Conservation (phyloP, 2,113 vertebrate genomes). For the Trogon surrucura region DNA sequence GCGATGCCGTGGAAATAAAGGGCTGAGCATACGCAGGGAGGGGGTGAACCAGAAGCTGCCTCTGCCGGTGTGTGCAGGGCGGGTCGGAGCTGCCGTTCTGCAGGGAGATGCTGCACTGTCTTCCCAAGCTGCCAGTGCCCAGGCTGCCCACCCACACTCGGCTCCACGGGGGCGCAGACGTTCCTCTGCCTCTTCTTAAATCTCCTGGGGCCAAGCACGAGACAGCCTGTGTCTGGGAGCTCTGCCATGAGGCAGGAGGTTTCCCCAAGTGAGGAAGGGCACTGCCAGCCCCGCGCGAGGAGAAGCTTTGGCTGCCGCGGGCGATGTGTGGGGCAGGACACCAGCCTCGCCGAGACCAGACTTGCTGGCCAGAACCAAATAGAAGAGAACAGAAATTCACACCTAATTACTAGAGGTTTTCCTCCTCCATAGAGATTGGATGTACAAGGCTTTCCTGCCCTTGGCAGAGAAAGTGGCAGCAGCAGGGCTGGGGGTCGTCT, state of each 20-base stretch:
- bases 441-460: accelerated
- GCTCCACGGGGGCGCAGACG: neutral
- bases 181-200: neutral
- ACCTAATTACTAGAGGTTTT: neutral
- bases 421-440: neutral
- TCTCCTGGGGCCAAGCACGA: neutral
- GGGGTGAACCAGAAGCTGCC: neutral
- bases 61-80: neutral
- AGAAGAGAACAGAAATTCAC: neutral
- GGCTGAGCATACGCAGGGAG: neutral
- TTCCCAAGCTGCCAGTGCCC: neutral
- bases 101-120: neutral
- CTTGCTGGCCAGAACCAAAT: neutral
- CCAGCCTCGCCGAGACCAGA: accelerated
- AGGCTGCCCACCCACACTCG: neutral
- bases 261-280: neutral
- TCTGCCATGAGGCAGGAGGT: neutral
- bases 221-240: neutral
- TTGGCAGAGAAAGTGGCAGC: neutral
- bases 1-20: neutral
- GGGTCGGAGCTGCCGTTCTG: neutral
- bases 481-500: neutral
- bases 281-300: neutral
- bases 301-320: neutral
- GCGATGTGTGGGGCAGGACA: neutral